Conservation (phyloP, 2,888 invertebrate genomes). For the Agonopterix arenella region DNA sequence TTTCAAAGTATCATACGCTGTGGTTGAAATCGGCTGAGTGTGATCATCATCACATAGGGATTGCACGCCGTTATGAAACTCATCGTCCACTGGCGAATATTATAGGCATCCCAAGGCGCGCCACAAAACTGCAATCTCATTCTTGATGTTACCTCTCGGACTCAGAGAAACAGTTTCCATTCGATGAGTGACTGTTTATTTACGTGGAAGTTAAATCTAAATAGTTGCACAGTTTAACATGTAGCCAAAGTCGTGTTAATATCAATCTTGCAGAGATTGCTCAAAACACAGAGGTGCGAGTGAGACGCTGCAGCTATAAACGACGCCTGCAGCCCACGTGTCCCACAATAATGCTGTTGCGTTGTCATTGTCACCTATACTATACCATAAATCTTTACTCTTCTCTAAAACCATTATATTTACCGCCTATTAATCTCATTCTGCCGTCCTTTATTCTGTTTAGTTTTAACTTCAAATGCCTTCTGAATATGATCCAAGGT, state of each 20-base stretch:
- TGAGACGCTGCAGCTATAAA: slow-evolving; percentile 23
- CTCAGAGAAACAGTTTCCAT: no score
- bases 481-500: slow-evolving; percentile 9
- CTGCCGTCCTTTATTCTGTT: not conserved
- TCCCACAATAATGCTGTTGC: slow-evolving; percentile 41
- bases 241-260: not conserved
- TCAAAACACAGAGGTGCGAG: slow-evolving; percentile 28
- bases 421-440: slow-evolving; percentile 8
- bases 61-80: no score
- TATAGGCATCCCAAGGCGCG: no score
- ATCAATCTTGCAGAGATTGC: slow-evolving; percentile 22
- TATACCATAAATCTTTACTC: slow-evolving; percentile 33
- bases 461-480: slow-evolving; percentile 1
- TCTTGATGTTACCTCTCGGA: no score
- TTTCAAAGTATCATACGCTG: no score
- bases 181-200: no score
- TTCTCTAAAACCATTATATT: slow-evolving; percentile 31
- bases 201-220: no score
- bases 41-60: no score
- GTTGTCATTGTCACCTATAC: slow-evolving; percentile 34
- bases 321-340: slow-evolving; percentile 34
- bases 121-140: no score
- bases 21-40: no score
- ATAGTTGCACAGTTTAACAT: no score
- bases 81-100: no score